These are phyloP conservation scores for Danio tinwini DNA, from an alignment of 2,797 vertebrate genomes.

Conservation along the genomic window DNA sequence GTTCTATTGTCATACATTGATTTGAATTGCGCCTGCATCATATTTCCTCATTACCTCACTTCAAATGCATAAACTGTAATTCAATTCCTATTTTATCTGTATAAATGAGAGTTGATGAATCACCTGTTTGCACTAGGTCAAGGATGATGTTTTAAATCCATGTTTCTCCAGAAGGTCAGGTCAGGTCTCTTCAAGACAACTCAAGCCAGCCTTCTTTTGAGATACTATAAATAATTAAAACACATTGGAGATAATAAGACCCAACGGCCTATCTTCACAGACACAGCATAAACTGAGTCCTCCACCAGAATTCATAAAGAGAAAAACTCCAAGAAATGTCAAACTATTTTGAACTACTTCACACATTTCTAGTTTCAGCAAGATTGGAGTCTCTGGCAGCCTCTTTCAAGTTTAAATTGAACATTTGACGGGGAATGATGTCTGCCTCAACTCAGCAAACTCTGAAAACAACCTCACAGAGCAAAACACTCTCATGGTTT, in stretches of 20 bases:
- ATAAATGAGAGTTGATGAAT: not conserved
- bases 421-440: conserved; percentile 65
- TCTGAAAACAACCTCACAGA: conserved; percentile 5
- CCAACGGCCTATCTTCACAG: conserved; percentile 50
- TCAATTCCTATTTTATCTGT: not conserved
- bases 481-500: conserved; percentile 6
- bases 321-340: conserved; percentile 59
- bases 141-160: conserved; percentile 68
- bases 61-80: not conserved
- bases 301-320: conserved; percentile 63
- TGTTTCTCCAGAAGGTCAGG: conserved; percentile 60
- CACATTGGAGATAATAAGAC: conserved; percentile 6
- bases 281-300: conserved; percentile 62
- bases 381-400: conserved; percentile 57
- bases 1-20: not conserved
- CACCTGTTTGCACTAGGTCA: conserved; percentile 57
- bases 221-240: conserved; percentile 7
- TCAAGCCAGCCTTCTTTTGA: not conserved
- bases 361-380: conserved; percentile 56
- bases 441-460: conserved; percentile 10
- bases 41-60: too few species aligned
- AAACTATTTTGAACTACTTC: conserved; percentile 60
- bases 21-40: not conserved
- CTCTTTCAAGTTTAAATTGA: conserved; percentile 68
- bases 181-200: not conserved